Evolutionary conservation across 92 coral and sea anemone species (phyloP).

Genomic region (Palythoa grandiflora): DNA sequence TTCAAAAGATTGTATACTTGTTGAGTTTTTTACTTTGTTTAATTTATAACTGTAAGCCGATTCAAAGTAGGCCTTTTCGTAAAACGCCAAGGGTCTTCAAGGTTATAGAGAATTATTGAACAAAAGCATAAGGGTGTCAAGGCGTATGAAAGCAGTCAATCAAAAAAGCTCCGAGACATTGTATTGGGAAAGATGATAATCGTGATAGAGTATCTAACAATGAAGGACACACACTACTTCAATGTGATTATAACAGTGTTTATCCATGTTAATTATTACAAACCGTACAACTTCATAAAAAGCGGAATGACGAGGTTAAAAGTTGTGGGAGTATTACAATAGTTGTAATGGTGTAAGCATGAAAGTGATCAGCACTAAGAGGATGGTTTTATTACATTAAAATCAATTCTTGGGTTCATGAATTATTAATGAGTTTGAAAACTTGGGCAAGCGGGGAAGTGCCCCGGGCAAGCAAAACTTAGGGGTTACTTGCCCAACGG

Average conservation of each 20-base stretch:
- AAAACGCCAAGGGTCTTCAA: background rate
- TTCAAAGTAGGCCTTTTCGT: background rate
- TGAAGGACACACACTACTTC: background rate
- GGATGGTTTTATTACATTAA: slow-evolving; percentile 45
- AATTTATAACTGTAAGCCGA: slow-evolving; percentile 4
- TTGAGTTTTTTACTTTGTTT: slow-evolving; percentile 21
- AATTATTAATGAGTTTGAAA: slow-evolving; percentile 37
- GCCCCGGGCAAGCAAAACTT: slow-evolving; percentile 33
- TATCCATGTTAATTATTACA: background rate
- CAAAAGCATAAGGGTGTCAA: background rate
- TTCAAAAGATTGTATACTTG: slow-evolving; percentile 24
- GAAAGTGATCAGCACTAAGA: slow-evolving; percentile 49
- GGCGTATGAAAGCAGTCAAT: background rate
- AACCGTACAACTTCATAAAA: background rate
- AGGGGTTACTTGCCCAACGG: background rate
- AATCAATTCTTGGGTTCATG: slow-evolving; percentile 31
- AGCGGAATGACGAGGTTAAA: slow-evolving; percentile 37
- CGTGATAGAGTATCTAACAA: background rate
- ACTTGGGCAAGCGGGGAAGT: slow-evolving; percentile 12
- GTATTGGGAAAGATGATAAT: background rate
- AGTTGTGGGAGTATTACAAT: slow-evolving; percentile 39
- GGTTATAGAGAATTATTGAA: slow-evolving; percentile 6
- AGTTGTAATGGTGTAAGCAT: slow-evolving; percentile 19
- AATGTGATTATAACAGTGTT: background rate
- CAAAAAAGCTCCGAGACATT: background rate